Evolutionary conservation across 2,888 invertebrate species (phyloP).

Genomic region (Drosophila melanosoma): DNA sequence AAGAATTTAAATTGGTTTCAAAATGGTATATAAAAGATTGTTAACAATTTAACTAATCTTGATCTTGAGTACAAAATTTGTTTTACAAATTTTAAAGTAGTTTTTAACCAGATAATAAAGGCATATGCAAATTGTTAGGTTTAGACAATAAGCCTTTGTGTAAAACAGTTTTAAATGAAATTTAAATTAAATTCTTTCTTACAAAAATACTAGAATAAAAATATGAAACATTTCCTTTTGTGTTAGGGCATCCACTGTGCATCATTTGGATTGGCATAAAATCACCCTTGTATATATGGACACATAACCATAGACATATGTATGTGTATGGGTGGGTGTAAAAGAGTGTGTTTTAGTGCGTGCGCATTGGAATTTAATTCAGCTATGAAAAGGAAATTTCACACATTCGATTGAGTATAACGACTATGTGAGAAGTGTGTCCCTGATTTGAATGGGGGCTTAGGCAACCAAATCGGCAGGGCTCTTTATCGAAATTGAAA

Average conservation of each 20-base stretch:
- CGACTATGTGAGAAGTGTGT: conserved; percentile 25
- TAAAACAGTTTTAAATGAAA: not conserved
- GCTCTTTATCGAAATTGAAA: conserved; percentile 69
- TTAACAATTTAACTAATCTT: not conserved
- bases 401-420: conserved; percentile 62
- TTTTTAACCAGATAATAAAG: not conserved
- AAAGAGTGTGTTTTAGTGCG: conserved; percentile 17
- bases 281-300: conserved; percentile 12
- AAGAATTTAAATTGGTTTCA: not conserved
- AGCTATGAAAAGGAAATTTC: conserved; percentile 66
- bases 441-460: conserved; percentile 50
- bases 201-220: not conserved
- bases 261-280: conserved; percentile 25
- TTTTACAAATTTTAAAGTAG: not conserved
- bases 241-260: conserved; percentile 35
- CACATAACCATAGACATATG: conserved; percentile 15
- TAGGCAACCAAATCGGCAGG: conserved; percentile 40
- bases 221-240: conserved; percentile 2
- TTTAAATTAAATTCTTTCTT: not conserved
- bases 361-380: conserved; percentile 70
- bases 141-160: not conserved
- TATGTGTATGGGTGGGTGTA: conserved; percentile 1
- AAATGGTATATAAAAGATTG: not conserved
- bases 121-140: not conserved
- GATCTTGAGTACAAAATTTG: not conserved